Conservation (phyloP, 2,888 invertebrate species). For the Bombylius discolor region DNA sequence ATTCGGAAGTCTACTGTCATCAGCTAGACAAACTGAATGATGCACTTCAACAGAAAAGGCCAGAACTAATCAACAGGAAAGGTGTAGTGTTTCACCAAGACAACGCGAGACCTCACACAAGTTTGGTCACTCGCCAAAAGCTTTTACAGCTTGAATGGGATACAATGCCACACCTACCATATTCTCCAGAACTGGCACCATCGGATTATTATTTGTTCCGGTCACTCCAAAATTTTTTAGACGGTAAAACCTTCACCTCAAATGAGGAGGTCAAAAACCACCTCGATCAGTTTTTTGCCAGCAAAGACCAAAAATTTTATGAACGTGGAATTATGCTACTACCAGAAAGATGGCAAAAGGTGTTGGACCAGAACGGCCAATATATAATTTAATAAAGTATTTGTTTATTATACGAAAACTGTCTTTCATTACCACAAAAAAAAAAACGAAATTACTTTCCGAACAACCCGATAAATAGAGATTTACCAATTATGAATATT, state of each 20-base stretch:
- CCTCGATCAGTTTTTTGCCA: neutral
- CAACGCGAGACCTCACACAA: conserved; percentile 7
- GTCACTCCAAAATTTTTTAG: neutral
- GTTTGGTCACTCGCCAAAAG: conserved; percentile 15
- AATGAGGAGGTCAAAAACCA: neutral
- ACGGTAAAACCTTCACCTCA: neutral
- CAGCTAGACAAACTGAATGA: conserved; percentile 15
- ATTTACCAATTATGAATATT: too few species aligned
- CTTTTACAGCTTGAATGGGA: conserved; percentile 16
- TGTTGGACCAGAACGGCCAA: neutral
- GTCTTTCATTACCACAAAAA: neutral
- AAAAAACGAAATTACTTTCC: too few species aligned
- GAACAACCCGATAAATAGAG: too few species aligned
- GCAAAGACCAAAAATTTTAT: neutral
- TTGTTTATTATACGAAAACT: conserved; percentile 2
- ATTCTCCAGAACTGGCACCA: neutral
- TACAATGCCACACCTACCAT: conserved; percentile 1
- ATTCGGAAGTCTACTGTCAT: conserved; percentile 15
- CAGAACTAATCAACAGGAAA: neutral
- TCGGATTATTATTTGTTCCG: neutral
- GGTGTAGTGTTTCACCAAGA: conserved; percentile 1
- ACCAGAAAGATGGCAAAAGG: neutral
- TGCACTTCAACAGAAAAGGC: neutral
- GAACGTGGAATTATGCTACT: neutral
- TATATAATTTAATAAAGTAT: neutral